Evolutionary conservation across 2,888 invertebrate species (phyloP), one percentile per base, ranked within the genome.

Genomic region (Hypercompe scribonia): DNA sequence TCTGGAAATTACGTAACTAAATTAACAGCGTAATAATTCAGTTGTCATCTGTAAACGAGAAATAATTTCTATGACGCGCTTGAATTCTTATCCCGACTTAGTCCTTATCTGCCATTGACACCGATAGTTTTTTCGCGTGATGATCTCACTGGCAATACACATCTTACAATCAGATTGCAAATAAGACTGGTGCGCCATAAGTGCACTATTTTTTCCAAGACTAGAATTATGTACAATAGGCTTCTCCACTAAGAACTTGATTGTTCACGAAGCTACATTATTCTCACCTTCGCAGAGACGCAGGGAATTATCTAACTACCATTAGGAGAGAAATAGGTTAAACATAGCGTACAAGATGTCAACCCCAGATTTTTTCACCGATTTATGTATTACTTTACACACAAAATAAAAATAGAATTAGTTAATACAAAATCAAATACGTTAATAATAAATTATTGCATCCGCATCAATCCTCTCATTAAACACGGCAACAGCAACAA

Each of bases 401-500:
- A 8, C 2, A 11, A 33, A 64, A 34, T 54, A 4, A n/a, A n/a
- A 58, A 28, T 28, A 58, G 50, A 50, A 50, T 24, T 50, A 4
- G 7, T 7, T 31, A 61, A 31, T 61, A 7, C 5, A 31, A 34
- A 64, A 46, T 64, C 67, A 21, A 34, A 50, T 50, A 21, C 33
- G 28, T 36, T 18, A 58, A 58, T 4, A n/a, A 34, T 34, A n/a
- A 13, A 50, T 28, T 36, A 36, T 50, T 34, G 13, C 28, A 36
- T 50, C 33, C 8, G n/a, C 50, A 66, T 33, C 21, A 65, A 36
- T 54, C 34, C 70, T 71, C 50, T 73, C 72, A 79, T 67, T 46
- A 67, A 50, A 75, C 72, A 74, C 50, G 61, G 39, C 63, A 61
- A 70, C 70, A 15, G 39, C 63, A 61, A 70, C 70, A 15, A 68